Percentiles rank a stretch among this genome's conserved stretches.
phyloP scores from a whole-genome alignment of 2,113 vertebrate genomes.

The Puma concolor region DNA sequence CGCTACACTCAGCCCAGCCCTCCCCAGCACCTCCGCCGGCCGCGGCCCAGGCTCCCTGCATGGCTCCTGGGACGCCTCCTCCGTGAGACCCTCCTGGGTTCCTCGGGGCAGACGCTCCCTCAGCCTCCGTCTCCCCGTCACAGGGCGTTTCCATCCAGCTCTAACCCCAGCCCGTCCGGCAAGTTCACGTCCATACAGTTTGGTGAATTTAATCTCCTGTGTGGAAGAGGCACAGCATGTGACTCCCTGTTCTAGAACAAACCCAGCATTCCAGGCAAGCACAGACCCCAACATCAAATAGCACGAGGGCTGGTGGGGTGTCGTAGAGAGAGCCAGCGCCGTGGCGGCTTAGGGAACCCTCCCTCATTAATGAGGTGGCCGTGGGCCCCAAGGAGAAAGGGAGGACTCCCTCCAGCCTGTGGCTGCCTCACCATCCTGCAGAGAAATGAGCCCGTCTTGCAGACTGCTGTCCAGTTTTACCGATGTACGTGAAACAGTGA shows the following conservation, averaged over 20 bases:
- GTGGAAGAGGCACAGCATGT: fast-evolving
- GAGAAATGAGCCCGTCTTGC: too few species aligned
- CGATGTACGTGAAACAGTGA: fast-evolving
- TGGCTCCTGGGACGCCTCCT: neutral
- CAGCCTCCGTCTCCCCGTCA: fast-evolving
- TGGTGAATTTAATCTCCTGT: fast-evolving
- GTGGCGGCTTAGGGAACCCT: fast-evolving
- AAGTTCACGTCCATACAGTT: fast-evolving
- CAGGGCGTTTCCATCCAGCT: neutral
- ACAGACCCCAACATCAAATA: neutral
- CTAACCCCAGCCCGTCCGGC: fast-evolving
- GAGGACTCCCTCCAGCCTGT: fast-evolving
- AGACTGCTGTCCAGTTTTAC: fast-evolving
- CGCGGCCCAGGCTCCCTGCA: neutral
- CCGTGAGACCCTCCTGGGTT: neutral
- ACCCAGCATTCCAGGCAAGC: fast-evolving
- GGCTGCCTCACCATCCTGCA: fast-evolving
- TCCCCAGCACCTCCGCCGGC: fast-evolving
- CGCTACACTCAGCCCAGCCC: fast-evolving
- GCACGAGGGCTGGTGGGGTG: fast-evolving
- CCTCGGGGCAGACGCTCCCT: fast-evolving
- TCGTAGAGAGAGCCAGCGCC: fast-evolving
- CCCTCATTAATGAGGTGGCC: fast-evolving
- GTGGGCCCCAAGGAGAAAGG: neutral
- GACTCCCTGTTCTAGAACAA: neutral